Percentiles rank a stretch among this genome's conserved stretches.
These are phyloP conservation scores for Triplophysa tibetana DNA, from an alignment of 2,113 vertebrate species.

Conservation along the genomic window DNA sequence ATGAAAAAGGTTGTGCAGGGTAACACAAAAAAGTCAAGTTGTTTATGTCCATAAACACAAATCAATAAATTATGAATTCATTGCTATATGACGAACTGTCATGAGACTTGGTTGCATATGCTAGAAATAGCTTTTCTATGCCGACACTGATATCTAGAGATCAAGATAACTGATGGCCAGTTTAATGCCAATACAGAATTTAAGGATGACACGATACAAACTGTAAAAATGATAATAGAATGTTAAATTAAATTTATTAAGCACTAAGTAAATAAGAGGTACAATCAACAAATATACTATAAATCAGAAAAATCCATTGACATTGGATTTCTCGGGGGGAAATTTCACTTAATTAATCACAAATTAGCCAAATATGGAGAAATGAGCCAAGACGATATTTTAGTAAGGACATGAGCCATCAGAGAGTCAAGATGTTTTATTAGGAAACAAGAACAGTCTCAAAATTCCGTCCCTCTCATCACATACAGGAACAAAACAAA, in stretches of 20 bases:
- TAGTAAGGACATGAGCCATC: background rate
- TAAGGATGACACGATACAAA: background rate
- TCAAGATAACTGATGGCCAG: background rate
- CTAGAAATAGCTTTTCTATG: no score
- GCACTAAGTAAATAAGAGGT: background rate
- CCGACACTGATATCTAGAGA: background rate
- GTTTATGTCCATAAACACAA: no score
- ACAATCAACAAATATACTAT: background rate
- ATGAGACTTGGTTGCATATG: no score
- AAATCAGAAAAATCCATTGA: background rate
- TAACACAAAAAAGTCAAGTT: no score
- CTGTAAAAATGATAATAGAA: background rate
- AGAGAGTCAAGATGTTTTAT: background rate
- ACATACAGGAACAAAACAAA: slow-evolving; percentile 63
- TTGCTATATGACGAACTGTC: no score
- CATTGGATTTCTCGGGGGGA: no score
- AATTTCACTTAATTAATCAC: no score
- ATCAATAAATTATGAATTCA: no score
- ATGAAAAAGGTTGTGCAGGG: no score
- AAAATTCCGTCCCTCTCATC: slow-evolving; percentile 43
- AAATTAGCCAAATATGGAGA: no score
- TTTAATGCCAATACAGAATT: background rate
- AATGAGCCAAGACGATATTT: no score
- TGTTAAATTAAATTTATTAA: no score
- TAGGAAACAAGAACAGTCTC: slow-evolving; percentile 37